phyloP scores from a whole-genome alignment of 64 coral and sea anemone genomes.

The Porites lutea region DNA sequence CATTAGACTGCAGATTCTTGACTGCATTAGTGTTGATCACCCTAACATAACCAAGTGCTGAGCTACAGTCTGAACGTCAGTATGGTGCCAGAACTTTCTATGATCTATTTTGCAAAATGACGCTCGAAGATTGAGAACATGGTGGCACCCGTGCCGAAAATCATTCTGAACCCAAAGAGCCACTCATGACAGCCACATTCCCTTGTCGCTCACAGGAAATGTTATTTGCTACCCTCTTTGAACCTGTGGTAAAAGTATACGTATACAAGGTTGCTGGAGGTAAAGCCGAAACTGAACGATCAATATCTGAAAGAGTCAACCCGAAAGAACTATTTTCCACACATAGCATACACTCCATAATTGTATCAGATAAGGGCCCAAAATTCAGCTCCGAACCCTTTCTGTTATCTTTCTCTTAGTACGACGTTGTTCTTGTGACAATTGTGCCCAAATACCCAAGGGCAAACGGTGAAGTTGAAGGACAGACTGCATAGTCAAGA shows the following conservation, averaged over 20 bases:
- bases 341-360: background rate
- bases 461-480: conserved; percentile 63
- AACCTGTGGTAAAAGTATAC: conserved; percentile 28
- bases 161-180: conserved; percentile 53
- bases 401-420: conserved; percentile 39
- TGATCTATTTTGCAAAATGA: no score
- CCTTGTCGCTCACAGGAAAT: conserved; percentile 52
- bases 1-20: conserved; percentile 47
- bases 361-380: conserved; percentile 62
- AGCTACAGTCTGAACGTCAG: conserved; percentile 39
- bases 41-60: conserved; percentile 43
- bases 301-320: conserved; percentile 9
- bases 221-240: conserved; percentile 35
- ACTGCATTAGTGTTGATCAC: conserved; percentile 48
- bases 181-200: conserved; percentile 63
- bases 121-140: background rate
- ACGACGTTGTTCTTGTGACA: conserved; percentile 75
- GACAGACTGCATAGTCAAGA: conserved; percentile 60
- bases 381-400: conserved; percentile 44
- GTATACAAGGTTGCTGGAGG: no score
- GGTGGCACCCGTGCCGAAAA: conserved; percentile 60
- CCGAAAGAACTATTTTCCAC: conserved; percentile 65
- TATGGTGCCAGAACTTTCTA: conserved; percentile 77
- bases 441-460: conserved; percentile 56
- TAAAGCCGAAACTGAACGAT: no score